These are phyloP conservation scores for Drosophila flavopinicola DNA, from an alignment of 2,888 invertebrate genomes.

Conservation along the genomic window DNA sequence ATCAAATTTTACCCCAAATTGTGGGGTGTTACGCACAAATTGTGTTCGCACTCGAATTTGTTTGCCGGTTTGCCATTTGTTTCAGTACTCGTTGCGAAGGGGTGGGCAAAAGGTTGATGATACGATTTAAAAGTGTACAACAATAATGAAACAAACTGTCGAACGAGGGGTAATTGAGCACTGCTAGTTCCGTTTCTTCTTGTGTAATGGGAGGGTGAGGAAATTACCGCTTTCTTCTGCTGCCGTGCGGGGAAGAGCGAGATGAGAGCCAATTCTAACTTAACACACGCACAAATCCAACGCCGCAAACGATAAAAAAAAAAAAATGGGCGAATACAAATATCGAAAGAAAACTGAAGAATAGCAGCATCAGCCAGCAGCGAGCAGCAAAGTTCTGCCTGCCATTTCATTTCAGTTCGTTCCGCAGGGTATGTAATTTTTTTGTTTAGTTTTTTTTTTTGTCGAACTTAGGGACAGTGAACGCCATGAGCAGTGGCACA, in stretches of 20 bases:
- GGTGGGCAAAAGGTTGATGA: slow-evolving; percentile 1
- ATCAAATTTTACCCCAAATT: slow-evolving; percentile 84
- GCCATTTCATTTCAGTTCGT: slow-evolving; percentile 70
- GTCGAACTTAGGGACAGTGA: slow-evolving; percentile 60
- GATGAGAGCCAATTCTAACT: slow-evolving; percentile 14
- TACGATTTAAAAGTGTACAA: slow-evolving; percentile 6
- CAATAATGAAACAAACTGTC: slow-evolving; percentile 3
- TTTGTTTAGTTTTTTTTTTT: slow-evolving; percentile 34
- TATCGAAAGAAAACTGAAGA: slow-evolving; percentile 32
- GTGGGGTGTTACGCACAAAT: slow-evolving; percentile 82
- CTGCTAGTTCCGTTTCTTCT: neutral
- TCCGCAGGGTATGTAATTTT: slow-evolving; percentile 56
- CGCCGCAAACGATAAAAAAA: slow-evolving; percentile 47
- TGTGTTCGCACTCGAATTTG: slow-evolving; percentile 12
- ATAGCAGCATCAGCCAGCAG: slow-evolving; percentile 19
- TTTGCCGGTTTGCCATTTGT: slow-evolving; percentile 10
- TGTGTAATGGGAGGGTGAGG: neutral
- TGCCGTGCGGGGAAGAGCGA: slow-evolving; percentile 1
- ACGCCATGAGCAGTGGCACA: slow-evolving; percentile 72
- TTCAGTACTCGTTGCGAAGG: neutral
- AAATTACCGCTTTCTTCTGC: slow-evolving; percentile 1
- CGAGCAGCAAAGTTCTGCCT: slow-evolving; percentile 36
- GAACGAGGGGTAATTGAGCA: slow-evolving; percentile 21
- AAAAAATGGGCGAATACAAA: slow-evolving; percentile 50
- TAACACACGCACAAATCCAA: slow-evolving; percentile 36